A percentile compares a stretch with the other conserved stretches of the same genome.
These are phyloP conservation scores for Scopus umbretta DNA, from an alignment of 2,113 vertebrate species.

Conservation along the genomic window DNA sequence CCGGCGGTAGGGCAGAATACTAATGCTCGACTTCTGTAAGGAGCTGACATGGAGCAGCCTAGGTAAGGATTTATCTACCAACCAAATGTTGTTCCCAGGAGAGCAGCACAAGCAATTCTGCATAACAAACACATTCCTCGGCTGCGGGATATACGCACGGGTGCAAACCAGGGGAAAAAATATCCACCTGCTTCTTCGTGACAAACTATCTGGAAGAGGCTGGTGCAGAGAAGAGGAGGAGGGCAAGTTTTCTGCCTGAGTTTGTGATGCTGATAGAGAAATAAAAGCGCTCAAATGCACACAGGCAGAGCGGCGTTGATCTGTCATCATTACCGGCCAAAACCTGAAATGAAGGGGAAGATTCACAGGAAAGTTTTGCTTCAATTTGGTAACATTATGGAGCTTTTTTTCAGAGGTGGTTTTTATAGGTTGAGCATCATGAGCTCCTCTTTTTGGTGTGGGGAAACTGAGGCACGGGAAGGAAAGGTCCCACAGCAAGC, in stretches of 20 bases:
- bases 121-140: not conserved
- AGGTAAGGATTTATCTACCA: constrained; percentile 35
- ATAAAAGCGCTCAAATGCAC: not conserved
- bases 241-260: not conserved
- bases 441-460: rapidly evolving
- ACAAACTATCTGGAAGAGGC: not conserved
- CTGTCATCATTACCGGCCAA: rapidly evolving
- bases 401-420: not conserved
- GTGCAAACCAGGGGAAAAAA: not conserved
- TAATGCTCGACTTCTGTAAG: not conserved
- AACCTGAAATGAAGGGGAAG: not conserved
- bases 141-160: not conserved
- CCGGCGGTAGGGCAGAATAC: not conserved
- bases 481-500: not conserved
- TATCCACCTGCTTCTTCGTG: not conserved
- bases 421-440: not conserved
- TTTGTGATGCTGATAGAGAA: not conserved
- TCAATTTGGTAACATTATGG: rapidly evolving
- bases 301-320: not conserved
- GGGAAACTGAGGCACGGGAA: not conserved
- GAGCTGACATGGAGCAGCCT: not conserved
- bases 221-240: not conserved
- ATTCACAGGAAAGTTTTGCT: not conserved
- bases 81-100: not conserved
- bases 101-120: not conserved